Evolutionary conservation across 2,888 invertebrate genomes (phyloP).

Genomic region (Melangyna quadrimaculata): DNA sequence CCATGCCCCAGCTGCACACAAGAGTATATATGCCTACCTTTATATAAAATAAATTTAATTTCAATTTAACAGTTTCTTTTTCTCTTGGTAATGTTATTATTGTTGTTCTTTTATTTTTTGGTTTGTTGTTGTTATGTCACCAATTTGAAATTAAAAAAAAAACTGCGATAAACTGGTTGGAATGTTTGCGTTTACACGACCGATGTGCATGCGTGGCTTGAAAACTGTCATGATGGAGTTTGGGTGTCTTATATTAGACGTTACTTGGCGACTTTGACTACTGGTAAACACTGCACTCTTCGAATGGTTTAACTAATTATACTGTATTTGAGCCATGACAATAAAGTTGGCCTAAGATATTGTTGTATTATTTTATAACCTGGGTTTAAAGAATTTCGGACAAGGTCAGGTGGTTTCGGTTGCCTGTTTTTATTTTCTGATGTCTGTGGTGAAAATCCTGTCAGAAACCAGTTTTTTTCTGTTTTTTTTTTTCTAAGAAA

Average conservation of each 20-base stretch:
- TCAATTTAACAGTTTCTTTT: conserved; percentile 62
- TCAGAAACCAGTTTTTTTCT: conserved; percentile 33
- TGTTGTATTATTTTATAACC: conserved; percentile 4
- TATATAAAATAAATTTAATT: conserved; percentile 51
- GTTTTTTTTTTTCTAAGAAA: background rate
- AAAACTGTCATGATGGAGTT: background rate
- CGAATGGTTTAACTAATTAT: conserved; percentile 53
- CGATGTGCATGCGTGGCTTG: conserved; percentile 49
- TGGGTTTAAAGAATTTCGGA: conserved; percentile 56
- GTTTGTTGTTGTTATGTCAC: conserved; percentile 62
- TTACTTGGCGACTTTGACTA: conserved; percentile 34
- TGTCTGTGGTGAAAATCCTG: conserved; percentile 48
- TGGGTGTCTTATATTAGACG: conserved; percentile 52
- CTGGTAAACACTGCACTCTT: background rate
- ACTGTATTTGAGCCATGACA: conserved; percentile 24
- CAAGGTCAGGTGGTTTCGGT: conserved; percentile 65
- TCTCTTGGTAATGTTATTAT: background rate
- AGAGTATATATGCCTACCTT: background rate
- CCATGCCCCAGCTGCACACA: conserved; percentile 31
- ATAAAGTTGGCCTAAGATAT: conserved; percentile 64
- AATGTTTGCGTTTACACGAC: conserved; percentile 40
- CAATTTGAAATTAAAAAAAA: conserved; percentile 28
- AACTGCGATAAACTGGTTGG: conserved; percentile 32
- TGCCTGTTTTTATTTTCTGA: conserved; percentile 1
- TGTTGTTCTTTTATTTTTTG: conserved; percentile 2